Evolutionary conservation across 1,140 invertebrate species (phyloP).

Genomic region (Anastrepha ludens): DNA sequence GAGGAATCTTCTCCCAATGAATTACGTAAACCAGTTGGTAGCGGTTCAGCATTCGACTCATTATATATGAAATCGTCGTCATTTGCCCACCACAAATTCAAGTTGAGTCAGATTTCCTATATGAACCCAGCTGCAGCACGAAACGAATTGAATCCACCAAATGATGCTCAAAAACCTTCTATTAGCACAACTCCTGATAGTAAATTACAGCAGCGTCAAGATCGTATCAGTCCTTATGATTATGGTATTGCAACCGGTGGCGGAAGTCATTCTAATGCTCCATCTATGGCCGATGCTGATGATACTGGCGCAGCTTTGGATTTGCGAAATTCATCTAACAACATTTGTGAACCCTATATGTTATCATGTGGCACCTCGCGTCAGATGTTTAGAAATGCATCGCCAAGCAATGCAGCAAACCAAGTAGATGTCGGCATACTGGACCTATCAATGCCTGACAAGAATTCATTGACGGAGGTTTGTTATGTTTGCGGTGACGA

Average conservation of each 20-base stretch:
- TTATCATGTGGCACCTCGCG: conserved; percentile 3
- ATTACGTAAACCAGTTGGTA: not conserved
- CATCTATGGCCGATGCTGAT: conserved; percentile 30
- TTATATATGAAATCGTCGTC: conserved; percentile 60
- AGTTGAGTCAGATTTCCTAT: conserved; percentile 62
- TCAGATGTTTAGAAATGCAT: conserved; percentile 28
- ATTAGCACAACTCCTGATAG: conserved; percentile 60
- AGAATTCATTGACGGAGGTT: conserved; percentile 91
- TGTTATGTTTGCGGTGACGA: conserved; percentile 93
- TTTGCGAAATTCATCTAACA: conserved; percentile 54
- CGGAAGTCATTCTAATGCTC: conserved; percentile 1
- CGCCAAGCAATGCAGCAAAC: conserved; percentile 53
- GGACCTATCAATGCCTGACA: conserved; percentile 92
- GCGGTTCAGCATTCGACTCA: conserved; percentile 52
- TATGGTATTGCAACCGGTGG: conserved; percentile 45
- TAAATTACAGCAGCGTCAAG: conserved; percentile 63
- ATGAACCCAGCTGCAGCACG: conserved; percentile 54
- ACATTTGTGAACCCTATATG: conserved; percentile 45
- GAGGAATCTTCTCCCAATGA: not conserved
- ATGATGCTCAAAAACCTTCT: conserved; percentile 65
- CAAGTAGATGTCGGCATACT: conserved; percentile 81
- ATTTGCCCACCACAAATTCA: conserved; percentile 71
- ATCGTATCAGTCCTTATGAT: conserved; percentile 53
- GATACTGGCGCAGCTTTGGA: conserved; percentile 53
- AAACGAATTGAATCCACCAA: conserved; percentile 58